These are phyloP conservation scores for Coranthus polyacanthus DNA, from an alignment of 2,797 vertebrate genomes.

Conservation along the genomic window DNA sequence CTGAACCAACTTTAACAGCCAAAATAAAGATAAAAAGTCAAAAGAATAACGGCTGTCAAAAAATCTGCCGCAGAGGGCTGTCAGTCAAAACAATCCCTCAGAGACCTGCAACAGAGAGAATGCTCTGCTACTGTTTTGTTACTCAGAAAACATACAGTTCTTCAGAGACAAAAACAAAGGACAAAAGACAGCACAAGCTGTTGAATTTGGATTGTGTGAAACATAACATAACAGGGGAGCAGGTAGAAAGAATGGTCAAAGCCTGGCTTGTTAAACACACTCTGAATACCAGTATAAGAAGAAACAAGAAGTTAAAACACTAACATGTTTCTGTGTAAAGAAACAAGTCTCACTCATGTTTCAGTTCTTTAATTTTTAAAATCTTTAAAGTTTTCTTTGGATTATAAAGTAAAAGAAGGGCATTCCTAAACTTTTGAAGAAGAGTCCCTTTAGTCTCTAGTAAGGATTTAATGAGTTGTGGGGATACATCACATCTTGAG, in stretches of 20 bases:
- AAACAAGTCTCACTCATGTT: neutral
- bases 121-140: slow-evolving; percentile 24
- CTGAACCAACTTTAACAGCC: slow-evolving; percentile 52
- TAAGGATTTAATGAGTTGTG: slow-evolving; percentile 18
- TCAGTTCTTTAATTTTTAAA: slow-evolving; percentile 6
- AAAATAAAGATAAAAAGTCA: slow-evolving; percentile 48
- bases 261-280: slow-evolving; percentile 4
- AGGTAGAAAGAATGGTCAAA: slow-evolving; percentile 26
- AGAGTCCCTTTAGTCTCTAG: neutral
- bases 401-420: slow-evolving; percentile 8
- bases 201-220: slow-evolving; percentile 37
- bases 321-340: neutral
- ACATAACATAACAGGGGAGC: no score
- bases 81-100: slow-evolving; percentile 57
- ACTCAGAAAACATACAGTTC: slow-evolving; percentile 35
- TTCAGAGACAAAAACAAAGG: slow-evolving; percentile 37
- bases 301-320: neutral
- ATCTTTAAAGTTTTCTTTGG: slow-evolving; percentile 8
- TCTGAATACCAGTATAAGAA: slow-evolving; percentile 1
- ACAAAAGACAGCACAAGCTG: slow-evolving; percentile 12
- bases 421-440: neutral
- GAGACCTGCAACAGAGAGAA: slow-evolving; percentile 41
- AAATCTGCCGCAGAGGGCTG: slow-evolving; percentile 26
- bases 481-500: neutral
- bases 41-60: slow-evolving; percentile 49